Percentiles rank a stretch among this genome's conserved stretches.
Evolutionary conservation across 2,113 vertebrate species (phyloP).

Genomic region (Tetrax tetrax): DNA sequence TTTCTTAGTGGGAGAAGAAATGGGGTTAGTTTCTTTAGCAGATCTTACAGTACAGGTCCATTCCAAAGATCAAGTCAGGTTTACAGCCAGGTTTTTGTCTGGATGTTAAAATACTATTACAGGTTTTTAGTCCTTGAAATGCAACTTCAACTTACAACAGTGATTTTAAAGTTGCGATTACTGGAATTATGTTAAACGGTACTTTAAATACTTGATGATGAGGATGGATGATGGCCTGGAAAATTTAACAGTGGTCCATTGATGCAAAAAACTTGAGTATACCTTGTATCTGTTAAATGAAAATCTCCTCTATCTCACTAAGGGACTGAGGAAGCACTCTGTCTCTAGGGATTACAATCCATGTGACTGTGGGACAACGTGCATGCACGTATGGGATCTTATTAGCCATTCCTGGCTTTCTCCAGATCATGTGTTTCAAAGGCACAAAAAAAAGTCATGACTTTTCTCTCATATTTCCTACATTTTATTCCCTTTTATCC

Average conservation of each 20-base stretch:
- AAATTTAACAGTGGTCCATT: neutral
- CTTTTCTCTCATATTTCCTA: neutral
- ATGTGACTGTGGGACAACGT: neutral
- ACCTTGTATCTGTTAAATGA: neutral
- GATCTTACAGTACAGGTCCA: neutral
- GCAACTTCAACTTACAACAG: neutral
- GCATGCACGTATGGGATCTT: neutral
- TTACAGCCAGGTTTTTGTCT: neutral
- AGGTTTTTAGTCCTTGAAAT: neutral
- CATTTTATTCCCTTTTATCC: slow-evolving; percentile 18
- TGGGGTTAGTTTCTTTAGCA: neutral
- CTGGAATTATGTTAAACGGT: neutral
- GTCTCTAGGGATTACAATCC: neutral
- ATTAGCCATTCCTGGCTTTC: slow-evolving; percentile 3
- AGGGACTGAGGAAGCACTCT: neutral
- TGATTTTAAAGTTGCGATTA: neutral
- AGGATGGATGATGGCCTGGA: neutral
- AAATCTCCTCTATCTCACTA: neutral
- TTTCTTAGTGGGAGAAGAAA: neutral
- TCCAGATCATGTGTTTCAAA: slow-evolving; percentile 20
- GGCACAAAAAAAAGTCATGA: neutral
- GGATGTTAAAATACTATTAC: neutral
- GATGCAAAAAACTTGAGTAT: neutral
- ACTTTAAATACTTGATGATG: neutral
- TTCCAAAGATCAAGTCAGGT: neutral